phyloP scores from a whole-genome alignment of 2,888 invertebrate genomes.

The Clostera curtula region DNA sequence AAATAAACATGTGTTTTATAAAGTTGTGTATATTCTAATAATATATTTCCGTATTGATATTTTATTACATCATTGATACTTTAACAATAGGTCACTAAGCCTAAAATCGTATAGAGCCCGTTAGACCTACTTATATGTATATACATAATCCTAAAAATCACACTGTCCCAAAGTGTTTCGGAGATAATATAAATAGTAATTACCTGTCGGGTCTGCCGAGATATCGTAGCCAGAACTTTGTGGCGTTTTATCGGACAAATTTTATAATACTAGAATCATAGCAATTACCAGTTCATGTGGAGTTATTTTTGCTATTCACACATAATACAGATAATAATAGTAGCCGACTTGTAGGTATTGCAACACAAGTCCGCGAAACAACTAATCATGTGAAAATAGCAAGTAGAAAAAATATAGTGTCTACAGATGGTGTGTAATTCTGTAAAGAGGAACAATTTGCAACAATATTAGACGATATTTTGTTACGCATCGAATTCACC shows the following conservation, averaged over 20 bases:
- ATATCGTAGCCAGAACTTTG: conserved; percentile 64
- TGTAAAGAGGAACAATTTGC: too few relatives aligned
- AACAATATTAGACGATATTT: too few relatives aligned
- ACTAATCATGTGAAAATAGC: conserved; percentile 41
- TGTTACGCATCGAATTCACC: too few relatives aligned
- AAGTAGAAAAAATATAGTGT: conserved; percentile 24
- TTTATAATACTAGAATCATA: conserved; percentile 53
- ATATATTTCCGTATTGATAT: too few relatives aligned
- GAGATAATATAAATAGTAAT: conserved; percentile 15
- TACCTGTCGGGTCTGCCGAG: conserved; percentile 68
- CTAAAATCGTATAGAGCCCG: conserved; percentile 18
- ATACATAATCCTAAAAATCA: conserved; percentile 18
- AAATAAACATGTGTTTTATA: too few relatives aligned
- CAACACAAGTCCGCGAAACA: conserved; percentile 45
- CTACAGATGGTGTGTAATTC: too few relatives aligned
- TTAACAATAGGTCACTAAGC: conserved; percentile 26
- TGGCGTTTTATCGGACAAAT: conserved; percentile 76
- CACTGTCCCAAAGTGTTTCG: conserved; percentile 25
- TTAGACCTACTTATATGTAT: conserved; percentile 8
- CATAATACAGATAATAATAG: conserved; percentile 42
- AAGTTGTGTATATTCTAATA: too few relatives aligned
- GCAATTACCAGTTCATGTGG: conserved; percentile 72
- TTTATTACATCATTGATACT: too few relatives aligned
- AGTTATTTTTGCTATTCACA: conserved; percentile 72
- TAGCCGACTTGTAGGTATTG: conserved; percentile 55